phyloP scores from a whole-genome alignment of 2,888 invertebrate genomes.

The Hirtodrosophila alboralis region DNA sequence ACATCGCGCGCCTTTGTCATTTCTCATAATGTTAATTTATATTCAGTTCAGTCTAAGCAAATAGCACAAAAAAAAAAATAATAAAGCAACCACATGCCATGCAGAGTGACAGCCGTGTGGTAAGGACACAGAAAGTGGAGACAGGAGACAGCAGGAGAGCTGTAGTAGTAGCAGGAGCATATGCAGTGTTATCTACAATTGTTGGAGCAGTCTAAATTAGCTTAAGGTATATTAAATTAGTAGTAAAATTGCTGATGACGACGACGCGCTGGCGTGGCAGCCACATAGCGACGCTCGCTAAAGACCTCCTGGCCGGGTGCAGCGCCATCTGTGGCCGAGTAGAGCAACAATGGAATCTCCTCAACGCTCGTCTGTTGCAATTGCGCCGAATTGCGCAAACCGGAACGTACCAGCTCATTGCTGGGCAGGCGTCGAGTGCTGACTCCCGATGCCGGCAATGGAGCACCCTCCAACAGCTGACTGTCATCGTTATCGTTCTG shows the following conservation, averaged over 20 bases:
- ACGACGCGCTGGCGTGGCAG: constrained; percentile 70
- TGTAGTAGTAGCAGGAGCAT: not conserved
- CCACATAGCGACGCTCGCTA: constrained; percentile 66
- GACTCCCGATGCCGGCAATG: constrained; percentile 18
- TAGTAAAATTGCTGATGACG: constrained; percentile 53
- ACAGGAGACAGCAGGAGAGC: not conserved
- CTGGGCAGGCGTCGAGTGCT: constrained; percentile 63
- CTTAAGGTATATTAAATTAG: no score
- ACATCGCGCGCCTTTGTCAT: constrained; percentile 71
- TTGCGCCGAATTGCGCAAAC: constrained; percentile 51
- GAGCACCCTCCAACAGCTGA: constrained; percentile 64
- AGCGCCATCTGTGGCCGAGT: constrained; percentile 73
- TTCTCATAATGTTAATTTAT: constrained; percentile 79
- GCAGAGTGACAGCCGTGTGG: constrained; percentile 31
- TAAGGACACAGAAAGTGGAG: constrained; percentile 8
- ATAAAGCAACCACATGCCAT: constrained; percentile 57
- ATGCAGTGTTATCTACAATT: no score
- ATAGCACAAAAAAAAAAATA: constrained; percentile 61
- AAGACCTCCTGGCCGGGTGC: constrained; percentile 45
- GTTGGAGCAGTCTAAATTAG: not conserved
- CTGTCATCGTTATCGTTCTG: constrained; percentile 75
- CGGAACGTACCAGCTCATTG: constrained; percentile 62
- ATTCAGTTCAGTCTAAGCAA: constrained; percentile 78
- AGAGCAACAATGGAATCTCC: constrained; percentile 78
- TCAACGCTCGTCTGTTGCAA: constrained; percentile 71